Base-by-base conservation (phyloP, 2,113 vertebrate genomes). In the Anguilla japonica region DNA sequence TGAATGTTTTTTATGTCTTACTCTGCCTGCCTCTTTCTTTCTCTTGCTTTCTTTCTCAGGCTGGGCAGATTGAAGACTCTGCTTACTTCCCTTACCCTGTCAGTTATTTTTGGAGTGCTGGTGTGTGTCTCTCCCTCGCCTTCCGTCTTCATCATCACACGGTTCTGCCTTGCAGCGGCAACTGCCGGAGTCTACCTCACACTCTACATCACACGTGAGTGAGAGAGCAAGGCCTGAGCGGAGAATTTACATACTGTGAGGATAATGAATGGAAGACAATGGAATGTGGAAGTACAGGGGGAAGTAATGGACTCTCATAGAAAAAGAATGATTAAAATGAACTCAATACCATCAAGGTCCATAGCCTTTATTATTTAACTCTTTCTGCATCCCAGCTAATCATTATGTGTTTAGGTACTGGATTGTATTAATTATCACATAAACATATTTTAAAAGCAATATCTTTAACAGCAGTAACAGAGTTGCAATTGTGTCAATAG, bases 151-250 rank as follows among this genome's bases (percentile, higher is more conserved):
- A 97, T 97, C 81, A 91, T 96, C 87, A 97, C 96, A 88, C 96
- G 97, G 20, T 97, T 97, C 93, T 96, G 96, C 86, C 91, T 97
- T 92, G 97, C 96, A 3, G 95, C 95, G 0, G 92, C 96, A 18
- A 95, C 96, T 5, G 96, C 96, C 0, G 97, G 97, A 2, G 94
- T 96, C 89, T 96, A 96, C 92, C 96, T 98, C 84, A 94, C 92
- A 0, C 94, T 98, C 63, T 97, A 97, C 89, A 91, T 97, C 90
- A 95, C 94, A 87, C 97, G 97, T 98, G 91, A 98, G 97, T 97
- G 81, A 43, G 50, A 29, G 79, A 41, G n/a, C 46, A 5, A 41
- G 79, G 29, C 5, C n/a, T 39, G 39, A n/a, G 13, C n/a, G 8
- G 82, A 46, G 81, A 18, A 81, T 18, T 14, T 7, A 39, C 15